Conservation (phyloP, 2,113 vertebrate species). For the Edolisoma coerulescens region DNA sequence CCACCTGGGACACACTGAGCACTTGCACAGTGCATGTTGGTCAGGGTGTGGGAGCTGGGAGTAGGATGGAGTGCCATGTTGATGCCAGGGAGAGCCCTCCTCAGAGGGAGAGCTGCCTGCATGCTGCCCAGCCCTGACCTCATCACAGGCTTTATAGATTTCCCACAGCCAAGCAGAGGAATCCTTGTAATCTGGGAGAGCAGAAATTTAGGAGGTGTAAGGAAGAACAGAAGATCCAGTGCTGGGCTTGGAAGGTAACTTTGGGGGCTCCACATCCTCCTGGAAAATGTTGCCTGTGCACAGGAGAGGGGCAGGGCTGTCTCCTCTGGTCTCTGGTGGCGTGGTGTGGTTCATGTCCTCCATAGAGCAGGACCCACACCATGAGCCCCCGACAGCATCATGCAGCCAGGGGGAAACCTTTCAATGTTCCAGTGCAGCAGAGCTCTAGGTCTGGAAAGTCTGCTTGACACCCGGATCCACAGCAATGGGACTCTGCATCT, state of each 20-base stretch:
- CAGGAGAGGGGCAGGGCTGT: neutral
- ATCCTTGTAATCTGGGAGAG: neutral
- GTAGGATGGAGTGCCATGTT: neutral
- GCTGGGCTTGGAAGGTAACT: neutral
- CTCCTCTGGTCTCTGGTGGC: neutral
- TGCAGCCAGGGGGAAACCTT: neutral
- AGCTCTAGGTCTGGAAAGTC: neutral
- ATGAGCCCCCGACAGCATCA: neutral
- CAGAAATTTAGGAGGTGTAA: neutral
- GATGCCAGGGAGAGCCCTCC: neutral
- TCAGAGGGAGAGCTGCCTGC: neutral
- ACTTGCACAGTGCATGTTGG: neutral
- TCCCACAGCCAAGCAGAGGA: neutral
- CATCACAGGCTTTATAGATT: neutral
- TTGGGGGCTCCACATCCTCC: neutral
- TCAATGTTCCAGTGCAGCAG: neutral
- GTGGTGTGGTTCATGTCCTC: neutral
- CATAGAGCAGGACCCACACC: neutral
- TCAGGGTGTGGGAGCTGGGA: fast-evolving
- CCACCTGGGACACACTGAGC: neutral
- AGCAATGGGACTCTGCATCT: neutral
- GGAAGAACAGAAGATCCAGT: neutral
- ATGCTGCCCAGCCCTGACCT: neutral
- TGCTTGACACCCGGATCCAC: neutral
- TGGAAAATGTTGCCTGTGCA: neutral